Percentiles rank a stretch among this genome's conserved stretches.
These are phyloP conservation scores for Caenorhabditis briggsae DNA, from an alignment of 1,140 invertebrate genomes.

Conservation along the genomic window DNA sequence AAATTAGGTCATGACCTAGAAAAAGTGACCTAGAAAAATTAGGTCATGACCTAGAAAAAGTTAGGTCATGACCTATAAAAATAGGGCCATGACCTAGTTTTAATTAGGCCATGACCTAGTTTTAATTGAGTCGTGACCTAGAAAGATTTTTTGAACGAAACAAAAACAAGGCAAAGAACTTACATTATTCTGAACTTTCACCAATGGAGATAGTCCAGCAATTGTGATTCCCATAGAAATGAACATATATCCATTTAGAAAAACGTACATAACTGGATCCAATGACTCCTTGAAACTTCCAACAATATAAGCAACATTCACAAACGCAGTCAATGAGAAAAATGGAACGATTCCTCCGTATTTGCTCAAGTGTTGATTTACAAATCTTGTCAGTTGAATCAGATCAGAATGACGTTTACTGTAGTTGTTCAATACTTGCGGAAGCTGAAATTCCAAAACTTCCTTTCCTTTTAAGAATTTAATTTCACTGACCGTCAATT, in stretches of 20 bases:
- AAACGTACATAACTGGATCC: background rate
- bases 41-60: too few species aligned
- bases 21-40: too few species aligned
- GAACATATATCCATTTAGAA: background rate
- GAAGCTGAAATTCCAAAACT: background rate
- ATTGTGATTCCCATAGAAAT: conserved; percentile 18
- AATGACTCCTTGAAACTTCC: background rate
- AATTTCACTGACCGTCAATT: background rate
- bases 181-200: conserved; percentile 32
- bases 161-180: background rate
- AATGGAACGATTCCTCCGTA: conserved; percentile 24
- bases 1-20: too few species aligned
- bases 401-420: conserved; percentile 27
- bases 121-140: too few species aligned
- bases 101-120: too few species aligned
- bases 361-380: conserved; percentile 21
- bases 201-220: conserved; percentile 16
- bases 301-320: conserved; percentile 12
- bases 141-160: too few species aligned
- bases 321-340: background rate
- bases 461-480: background rate
- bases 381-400: conserved; percentile 40
- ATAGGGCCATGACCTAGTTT: too few species aligned
- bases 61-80: too few species aligned
- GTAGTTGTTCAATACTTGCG: conserved; percentile 36